A percentile compares a stretch with the other conserved stretches of the same genome.
Evolutionary conservation across 1,140 invertebrate species (phyloP).

Genomic region (Drosophila jambulina): DNA sequence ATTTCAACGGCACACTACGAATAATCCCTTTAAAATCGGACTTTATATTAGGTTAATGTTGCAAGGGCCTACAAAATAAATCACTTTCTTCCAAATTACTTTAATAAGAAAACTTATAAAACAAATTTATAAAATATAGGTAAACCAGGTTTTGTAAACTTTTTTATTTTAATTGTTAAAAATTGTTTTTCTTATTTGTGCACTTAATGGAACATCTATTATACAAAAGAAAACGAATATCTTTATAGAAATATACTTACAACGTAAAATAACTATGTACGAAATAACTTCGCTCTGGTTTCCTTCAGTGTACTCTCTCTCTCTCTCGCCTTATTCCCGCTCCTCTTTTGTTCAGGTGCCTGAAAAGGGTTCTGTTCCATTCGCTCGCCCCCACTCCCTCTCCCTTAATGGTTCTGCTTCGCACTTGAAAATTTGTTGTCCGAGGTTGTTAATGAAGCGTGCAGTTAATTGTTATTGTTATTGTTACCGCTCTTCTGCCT

Average conservation of each 20-base stretch:
- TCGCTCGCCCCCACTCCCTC: constrained; percentile 2
- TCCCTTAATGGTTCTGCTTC: constrained; percentile 37
- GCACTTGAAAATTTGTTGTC: constrained; percentile 80
- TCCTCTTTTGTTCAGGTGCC: constrained; percentile 12
- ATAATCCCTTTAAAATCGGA: no score
- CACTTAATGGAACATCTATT: neutral
- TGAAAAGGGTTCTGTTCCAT: constrained; percentile 49
- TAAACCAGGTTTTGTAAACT: no score
- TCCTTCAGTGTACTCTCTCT: neutral
- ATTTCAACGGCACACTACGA: constrained; percentile 33
- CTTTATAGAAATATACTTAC: neutral
- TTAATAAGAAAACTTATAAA: neutral
- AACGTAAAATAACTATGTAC: no score
- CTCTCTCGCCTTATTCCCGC: neutral
- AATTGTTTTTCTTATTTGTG: neutral
- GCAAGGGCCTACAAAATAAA: no score
- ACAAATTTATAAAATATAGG: no score
- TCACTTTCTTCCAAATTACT: neutral
- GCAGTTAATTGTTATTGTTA: constrained; percentile 71
- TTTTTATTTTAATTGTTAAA: neutral
- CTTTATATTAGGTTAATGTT: no score
- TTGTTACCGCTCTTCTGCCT: constrained; percentile 21
- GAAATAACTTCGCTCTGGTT: neutral
- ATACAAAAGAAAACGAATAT: no score
- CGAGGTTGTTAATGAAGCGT: constrained; percentile 74